Conservation (phyloP, 2,113 vertebrate genomes). For the Anser cygnoides region DNA sequence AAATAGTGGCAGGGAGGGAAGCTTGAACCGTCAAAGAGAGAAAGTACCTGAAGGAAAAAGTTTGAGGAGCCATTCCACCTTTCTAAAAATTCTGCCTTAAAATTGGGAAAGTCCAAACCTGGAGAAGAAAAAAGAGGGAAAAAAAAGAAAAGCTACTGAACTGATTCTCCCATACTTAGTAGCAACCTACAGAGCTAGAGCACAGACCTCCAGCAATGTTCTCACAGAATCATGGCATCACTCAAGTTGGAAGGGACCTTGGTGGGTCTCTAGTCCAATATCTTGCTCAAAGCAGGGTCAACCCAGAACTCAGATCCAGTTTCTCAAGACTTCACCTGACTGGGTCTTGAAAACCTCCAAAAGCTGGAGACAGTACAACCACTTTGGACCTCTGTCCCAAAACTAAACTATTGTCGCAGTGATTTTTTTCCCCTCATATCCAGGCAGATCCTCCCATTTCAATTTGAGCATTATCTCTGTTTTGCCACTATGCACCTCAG, state of each 20-base stretch:
- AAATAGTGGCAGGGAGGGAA: background rate
- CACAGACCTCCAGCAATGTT: background rate
- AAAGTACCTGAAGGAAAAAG: background rate
- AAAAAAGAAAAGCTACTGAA: background rate
- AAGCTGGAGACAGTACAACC: background rate
- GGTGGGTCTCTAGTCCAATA: background rate
- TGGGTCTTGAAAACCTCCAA: background rate
- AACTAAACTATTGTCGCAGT: background rate
- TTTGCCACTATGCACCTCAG: background rate
- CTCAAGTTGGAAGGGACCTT: background rate
- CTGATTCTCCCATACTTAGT: background rate
- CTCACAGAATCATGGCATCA: background rate
- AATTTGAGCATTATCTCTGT: background rate
- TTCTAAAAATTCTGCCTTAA: background rate
- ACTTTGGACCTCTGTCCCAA: background rate
- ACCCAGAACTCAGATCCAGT: background rate
- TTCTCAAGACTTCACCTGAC: background rate
- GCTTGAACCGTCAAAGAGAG: background rate
- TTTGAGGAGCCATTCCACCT: background rate
- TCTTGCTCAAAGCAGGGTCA: background rate
- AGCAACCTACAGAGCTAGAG: background rate
- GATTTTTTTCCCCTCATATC: background rate
- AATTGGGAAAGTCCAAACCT: background rate
- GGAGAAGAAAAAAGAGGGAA: background rate
- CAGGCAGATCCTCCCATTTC: background rate